Percentiles rank a stretch among this genome's conserved stretches.
Evolutionary conservation across 2,113 vertebrate species (phyloP).

Genomic region (Choloepus hoffmanni): DNA sequence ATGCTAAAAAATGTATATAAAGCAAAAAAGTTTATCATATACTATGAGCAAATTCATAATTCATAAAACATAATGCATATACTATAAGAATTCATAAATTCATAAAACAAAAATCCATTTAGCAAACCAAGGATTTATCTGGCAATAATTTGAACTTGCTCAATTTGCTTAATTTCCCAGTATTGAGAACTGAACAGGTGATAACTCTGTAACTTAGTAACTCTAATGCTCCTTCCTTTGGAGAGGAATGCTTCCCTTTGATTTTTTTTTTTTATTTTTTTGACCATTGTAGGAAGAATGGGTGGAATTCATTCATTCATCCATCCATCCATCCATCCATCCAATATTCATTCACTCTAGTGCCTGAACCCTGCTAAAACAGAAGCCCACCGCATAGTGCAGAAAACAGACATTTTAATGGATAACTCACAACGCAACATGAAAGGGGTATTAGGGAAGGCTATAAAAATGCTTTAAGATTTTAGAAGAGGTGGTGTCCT

Average conservation of each 20-base stretch:
- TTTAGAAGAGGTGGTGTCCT: neutral
- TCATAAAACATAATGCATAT: neutral
- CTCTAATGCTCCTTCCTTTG: constrained; percentile 60
- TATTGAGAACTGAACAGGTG: neutral
- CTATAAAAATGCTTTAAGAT: neutral
- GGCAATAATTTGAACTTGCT: constrained; percentile 21
- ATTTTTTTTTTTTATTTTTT: neutral
- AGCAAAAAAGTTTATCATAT: neutral
- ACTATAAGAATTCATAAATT: too few species aligned
- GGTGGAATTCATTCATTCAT: neutral
- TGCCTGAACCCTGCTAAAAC: neutral
- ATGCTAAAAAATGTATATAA: constrained; percentile 26
- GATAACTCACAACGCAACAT: neutral
- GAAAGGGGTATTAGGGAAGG: neutral
- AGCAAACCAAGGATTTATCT: constrained; percentile 39
- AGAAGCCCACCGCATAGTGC: neutral
- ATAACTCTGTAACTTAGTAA: neutral
- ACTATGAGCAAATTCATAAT: constrained; percentile 12
- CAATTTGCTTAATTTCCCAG: neutral
- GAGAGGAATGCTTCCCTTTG: constrained; percentile 32
- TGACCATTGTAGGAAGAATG: neutral
- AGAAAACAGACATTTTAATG: neutral
- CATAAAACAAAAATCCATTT: constrained; percentile 6
- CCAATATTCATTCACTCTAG: neutral
- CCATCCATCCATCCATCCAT: neutral